Evolutionary conservation across 2,113 vertebrate species (phyloP), one percentile per base, ranked within the genome.

Genomic region (Mungos mungo): DNA sequence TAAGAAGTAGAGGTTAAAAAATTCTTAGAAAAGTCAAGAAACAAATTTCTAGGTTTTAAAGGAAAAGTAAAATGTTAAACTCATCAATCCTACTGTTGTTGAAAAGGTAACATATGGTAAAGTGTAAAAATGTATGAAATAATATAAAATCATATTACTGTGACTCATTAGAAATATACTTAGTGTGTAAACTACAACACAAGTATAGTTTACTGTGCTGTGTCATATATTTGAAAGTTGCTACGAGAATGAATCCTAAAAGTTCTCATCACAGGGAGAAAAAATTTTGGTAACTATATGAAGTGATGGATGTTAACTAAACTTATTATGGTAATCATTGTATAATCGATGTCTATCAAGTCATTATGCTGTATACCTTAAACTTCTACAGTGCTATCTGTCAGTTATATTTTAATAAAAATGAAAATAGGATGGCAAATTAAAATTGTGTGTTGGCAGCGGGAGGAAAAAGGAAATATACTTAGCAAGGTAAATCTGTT

Each of bases 1-100:
- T 91, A 95, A 86, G 82, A 91, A 81, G 69, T 8, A 94, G 93
- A 90, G 23, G 66, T 77, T 83, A 80, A 85, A 87, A 15, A 52
- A 50, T 92, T 93, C 38, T 89, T 69, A 72, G 25, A 47, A 95
- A 95, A 94, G 74, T 76, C 47, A 89, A 80, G 65, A 94, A 95
- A 57, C 77, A 84, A 9, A 65, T 90, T 88, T 91, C 45, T 96
- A 45, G 29, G 12, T 85, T 94, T 91, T 86, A 88, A 57, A 47
- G 35, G 45, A 6, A 91, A 80, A 90, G 63, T 8, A 96, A 19
- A 88, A 63, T 88, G 18, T 94, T 52, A 66, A 76, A 16, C 27
- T 72, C 81, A 2, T 77, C 12, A 77, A n/a, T 47, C 41, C 9
- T 76, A 47, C 27, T 82, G 3, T 90, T 45, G 6, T 83, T 74